Base-by-base conservation (phyloP, 2,888 invertebrate genomes). In the Papilio demoleus region DNA sequence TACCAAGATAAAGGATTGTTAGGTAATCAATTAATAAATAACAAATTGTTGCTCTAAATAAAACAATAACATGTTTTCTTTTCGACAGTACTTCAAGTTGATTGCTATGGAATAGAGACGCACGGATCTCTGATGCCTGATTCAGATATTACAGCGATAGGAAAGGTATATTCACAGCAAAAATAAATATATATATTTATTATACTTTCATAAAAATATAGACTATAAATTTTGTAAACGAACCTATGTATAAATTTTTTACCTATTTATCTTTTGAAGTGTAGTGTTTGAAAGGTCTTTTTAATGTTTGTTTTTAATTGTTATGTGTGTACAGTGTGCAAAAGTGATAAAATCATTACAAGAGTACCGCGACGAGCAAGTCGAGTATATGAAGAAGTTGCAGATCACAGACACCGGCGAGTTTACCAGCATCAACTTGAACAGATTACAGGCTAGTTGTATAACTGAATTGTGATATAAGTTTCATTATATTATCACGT, bases 361-460 rank as follows among this genome's bases (percentile, higher is more conserved):
- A 65, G 42, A 65, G 31, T 65, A 65, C n/a, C 36, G 65, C 19
- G 65, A 65, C 5, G 40, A 38, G 12, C 65, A 65, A 65, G 14
- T 65, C 4, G 31, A 65, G 31, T 65, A 65, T 42, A 42, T 65
- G 58, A 65, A 65, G 42, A 45, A 65, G 14, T 31, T 56, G 17
- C 9, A 11, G 4, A 27, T 58, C 14, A 58, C 27, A 8, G 22
- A 27, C 31, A 65, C 56, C 31, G 42, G 56, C n/a, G 17, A 38
- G 19, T 58, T 65, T 42, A 65, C 65, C 14, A 65, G 65, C 53
- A 65, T 65, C 27, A 65, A 65, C 34, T 58, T 65, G 19, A 65
- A 58, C 2, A 58, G 19, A 58, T 14, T 65, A 14, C 31, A 65
- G 56, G 65, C 58, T 6, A 42, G 58, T 58, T 50, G 24, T 24